These are phyloP conservation scores for Ammodytes dubius DNA, from an alignment of 2,113 vertebrate genomes.

Conservation along the genomic window DNA sequence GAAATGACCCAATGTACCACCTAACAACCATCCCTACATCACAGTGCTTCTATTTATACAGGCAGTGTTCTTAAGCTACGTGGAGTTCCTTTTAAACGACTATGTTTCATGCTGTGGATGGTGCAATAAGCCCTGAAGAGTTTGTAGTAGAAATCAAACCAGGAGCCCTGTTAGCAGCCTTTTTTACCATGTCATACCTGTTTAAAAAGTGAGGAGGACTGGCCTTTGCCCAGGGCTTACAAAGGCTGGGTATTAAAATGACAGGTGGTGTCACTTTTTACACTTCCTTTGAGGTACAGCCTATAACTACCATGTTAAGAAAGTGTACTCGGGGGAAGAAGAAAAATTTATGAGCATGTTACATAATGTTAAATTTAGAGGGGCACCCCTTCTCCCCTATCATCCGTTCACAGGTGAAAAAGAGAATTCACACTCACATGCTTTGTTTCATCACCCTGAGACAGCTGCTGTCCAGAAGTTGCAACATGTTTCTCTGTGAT, in stretches of 20 bases:
- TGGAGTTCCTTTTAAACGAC: neutral
- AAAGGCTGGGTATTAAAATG: slow-evolving; percentile 69
- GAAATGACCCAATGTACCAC: slow-evolving; percentile 7
- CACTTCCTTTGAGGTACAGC: slow-evolving; percentile 67
- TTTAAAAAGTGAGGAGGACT: slow-evolving; percentile 33
- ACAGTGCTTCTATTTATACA: neutral
- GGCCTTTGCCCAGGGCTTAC: slow-evolving; percentile 46
- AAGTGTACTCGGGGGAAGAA: slow-evolving; percentile 28
- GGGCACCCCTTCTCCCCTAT: slow-evolving; percentile 2
- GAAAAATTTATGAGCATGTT: slow-evolving; percentile 58
- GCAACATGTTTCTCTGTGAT: slow-evolving; percentile 17
- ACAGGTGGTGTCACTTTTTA: slow-evolving; percentile 71
- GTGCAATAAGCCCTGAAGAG: neutral
- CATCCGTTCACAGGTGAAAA: slow-evolving; percentile 45
- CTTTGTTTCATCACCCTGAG: slow-evolving; percentile 29
- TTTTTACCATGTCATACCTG: neutral
- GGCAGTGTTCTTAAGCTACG: neutral
- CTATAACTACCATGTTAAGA: slow-evolving; percentile 62
- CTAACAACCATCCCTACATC: neutral
- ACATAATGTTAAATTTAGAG: slow-evolving; percentile 46
- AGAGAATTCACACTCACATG: slow-evolving; percentile 36
- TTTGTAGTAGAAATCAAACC: slow-evolving; percentile 14
- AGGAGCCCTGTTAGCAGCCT: neutral
- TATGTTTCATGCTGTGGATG: neutral
- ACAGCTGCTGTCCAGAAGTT: slow-evolving; percentile 28